Evolutionary conservation across 2,797 vertebrate species (phyloP), one percentile per base, ranked within the genome.

Genomic region (Coendou prehensilis): DNA sequence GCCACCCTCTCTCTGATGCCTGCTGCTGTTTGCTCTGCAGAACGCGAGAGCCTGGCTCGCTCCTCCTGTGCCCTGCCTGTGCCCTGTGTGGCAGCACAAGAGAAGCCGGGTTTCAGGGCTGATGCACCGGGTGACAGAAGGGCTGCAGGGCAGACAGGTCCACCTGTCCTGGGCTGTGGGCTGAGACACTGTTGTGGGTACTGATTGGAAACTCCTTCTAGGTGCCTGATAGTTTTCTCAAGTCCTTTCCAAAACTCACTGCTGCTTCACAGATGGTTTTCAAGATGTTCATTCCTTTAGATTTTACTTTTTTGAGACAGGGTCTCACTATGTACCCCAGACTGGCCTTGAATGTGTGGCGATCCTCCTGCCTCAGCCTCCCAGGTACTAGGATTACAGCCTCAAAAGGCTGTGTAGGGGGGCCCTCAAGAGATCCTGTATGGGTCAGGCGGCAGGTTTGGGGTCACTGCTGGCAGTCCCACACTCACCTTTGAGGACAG

Each of bases 401-500:
- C 18, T 45, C 2, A 9, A 50, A 18, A n/a, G 57, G 37, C 37
- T 41, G 37, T 41, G 37, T 41, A 41, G 37, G 37, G 37, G 37
- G 37, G 37, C 37, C 37, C 18, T 45, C 2, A 9, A 50, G 23
- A n/a, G 57, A 30, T 9, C 47, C 9, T 1, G 8, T 22, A 22
- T 3, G 28, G 47, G 73, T 56, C 45, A 20, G 57, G 56, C 18
- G 9, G 30, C 23, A 86, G n/a, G 50, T 11, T 1, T 28, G 30
- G 22, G 6, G 54, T 28, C 45, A 17, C 56, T 33, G n/a, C 28
- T 78, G 37, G 10, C 9, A 6, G 0, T 10, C 14, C 0, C 0
- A 10, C 4, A 96, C 98, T 93, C 93, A 99, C 98, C 98, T 76
- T 15, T 98, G 59, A 98, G 69, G 50, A 97, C 5, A 8, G 98